Evolutionary conservation across 2,113 vertebrate species (phyloP).

Genomic region (Thalassoma bifasciatum): DNA sequence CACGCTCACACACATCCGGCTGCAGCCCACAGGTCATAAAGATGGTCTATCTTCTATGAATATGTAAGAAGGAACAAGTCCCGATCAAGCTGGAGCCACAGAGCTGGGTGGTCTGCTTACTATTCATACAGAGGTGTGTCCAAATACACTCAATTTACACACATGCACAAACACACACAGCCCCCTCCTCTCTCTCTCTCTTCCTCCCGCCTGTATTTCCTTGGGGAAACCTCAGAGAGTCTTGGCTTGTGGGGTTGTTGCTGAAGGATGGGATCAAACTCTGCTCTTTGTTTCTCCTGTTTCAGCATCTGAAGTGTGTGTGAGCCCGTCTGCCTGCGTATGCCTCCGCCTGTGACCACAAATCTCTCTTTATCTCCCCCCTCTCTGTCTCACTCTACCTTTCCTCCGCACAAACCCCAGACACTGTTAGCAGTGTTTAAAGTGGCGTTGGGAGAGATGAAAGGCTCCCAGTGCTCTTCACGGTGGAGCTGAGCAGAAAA

Average conservation of each 20-base stretch:
- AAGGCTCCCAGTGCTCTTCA: constrained; percentile 73
- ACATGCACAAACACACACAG: constrained; percentile 11
- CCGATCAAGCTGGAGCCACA: constrained; percentile 53
- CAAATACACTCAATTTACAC: constrained; percentile 43
- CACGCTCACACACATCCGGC: constrained; percentile 13
- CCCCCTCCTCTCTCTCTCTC: too few relatives aligned
- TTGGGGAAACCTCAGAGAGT: constrained; percentile 47
- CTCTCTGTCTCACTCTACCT: constrained; percentile 40
- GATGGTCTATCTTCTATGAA: constrained; percentile 49
- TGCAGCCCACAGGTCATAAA: constrained; percentile 41
- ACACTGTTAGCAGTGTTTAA: constrained; percentile 58
- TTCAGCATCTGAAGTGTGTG: constrained; percentile 43
- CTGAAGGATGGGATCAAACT: constrained; percentile 67
- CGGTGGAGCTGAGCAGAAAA: constrained; percentile 80
- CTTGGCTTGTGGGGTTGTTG: constrained; percentile 27
- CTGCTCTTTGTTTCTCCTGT: constrained; percentile 59
- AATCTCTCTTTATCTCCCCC: constrained; percentile 66
- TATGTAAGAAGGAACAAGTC: constrained; percentile 42
- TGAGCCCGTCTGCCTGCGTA: constrained; percentile 11
- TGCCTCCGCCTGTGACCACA: constrained; percentile 57
- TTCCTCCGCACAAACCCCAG: constrained; percentile 55
- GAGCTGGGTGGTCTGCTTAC: constrained; percentile 64
- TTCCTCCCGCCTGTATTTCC: constrained; percentile 12
- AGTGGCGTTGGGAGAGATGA: constrained; percentile 73
- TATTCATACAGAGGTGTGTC: constrained; percentile 33